Evolutionary conservation across 2,797 vertebrate genomes (phyloP).

Genomic region (Mormyrus hasselquistii): DNA sequence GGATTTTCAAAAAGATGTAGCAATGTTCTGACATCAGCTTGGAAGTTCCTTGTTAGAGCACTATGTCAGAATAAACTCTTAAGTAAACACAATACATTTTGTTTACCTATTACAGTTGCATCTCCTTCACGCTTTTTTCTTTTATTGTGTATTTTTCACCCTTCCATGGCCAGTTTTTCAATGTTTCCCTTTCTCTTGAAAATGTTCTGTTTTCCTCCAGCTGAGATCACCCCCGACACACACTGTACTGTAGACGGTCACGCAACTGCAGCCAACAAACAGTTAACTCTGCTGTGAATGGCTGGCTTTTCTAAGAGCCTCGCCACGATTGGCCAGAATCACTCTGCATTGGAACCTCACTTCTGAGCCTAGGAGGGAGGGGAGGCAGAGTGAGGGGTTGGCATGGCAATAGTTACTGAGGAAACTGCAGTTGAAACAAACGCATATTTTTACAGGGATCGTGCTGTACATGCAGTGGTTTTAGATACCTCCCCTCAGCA

Average conservation of each 20-base stretch:
- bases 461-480: not conserved
- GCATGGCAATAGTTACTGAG: conserved; percentile 61
- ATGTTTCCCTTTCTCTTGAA: not conserved
- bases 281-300: conserved; percentile 43
- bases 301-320: conserved; percentile 39
- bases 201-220: conserved; percentile 11
- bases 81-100: not conserved
- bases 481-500: not conserved
- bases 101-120: not conserved
- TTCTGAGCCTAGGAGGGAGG: conserved; percentile 46
- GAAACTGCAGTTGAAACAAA: conserved; percentile 62
- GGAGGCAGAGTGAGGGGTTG: conserved; percentile 39
- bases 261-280: conserved; percentile 25
- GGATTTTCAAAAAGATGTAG: not conserved
- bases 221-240: conserved; percentile 19
- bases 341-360: conserved; percentile 52
- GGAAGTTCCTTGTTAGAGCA: not conserved
- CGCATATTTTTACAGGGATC: conserved; percentile 41
- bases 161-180: conserved; percentile 10
- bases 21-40: not conserved
- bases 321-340: conserved; percentile 42
- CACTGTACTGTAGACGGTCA: conserved; percentile 21
- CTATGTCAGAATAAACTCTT: not conserved
- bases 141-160: conserved; percentile 11
- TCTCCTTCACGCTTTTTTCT: not conserved